These are phyloP conservation scores for Drosophila mulleri DNA, from an alignment of 2,888 invertebrate species.

Conservation along the genomic window DNA sequence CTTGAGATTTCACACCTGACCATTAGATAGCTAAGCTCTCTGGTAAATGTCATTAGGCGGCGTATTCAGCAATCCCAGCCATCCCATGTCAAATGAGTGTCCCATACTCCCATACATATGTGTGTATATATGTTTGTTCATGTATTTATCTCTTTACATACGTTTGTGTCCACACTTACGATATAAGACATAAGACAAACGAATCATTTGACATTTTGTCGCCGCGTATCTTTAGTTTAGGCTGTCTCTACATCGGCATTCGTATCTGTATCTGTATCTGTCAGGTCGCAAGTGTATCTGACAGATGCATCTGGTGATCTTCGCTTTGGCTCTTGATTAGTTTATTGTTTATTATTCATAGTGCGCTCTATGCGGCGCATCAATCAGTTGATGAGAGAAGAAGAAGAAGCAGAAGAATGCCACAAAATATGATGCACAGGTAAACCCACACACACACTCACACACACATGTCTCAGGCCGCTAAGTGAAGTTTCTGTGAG, in stretches of 20 bases:
- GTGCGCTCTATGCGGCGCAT: slow-evolving; percentile 59
- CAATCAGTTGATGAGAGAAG: slow-evolving; percentile 53
- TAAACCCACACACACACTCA: neutral
- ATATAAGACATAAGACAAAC: slow-evolving; percentile 50
- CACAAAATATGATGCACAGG: slow-evolving; percentile 30
- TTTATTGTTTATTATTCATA: slow-evolving; percentile 75
- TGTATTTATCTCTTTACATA: neutral
- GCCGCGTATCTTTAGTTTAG: neutral
- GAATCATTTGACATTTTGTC: slow-evolving; percentile 66
- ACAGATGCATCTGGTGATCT: slow-evolving; percentile 37
- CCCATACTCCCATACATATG: neutral
- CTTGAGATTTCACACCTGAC: slow-evolving; percentile 5
- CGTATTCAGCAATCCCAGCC: neutral
- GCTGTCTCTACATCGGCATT: neutral
- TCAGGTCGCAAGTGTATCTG: slow-evolving; percentile 22
- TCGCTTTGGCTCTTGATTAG: slow-evolving; percentile 61
- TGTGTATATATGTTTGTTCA: neutral
- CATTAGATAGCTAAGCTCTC: slow-evolving; percentile 20
- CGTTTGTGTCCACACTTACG: neutral
- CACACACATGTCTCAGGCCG: neutral
- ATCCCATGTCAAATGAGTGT: slow-evolving; percentile 19
- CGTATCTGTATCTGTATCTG: slow-evolving; percentile 10
- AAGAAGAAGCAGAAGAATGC: slow-evolving; percentile 8
- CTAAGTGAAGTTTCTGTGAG: slow-evolving; percentile 25
- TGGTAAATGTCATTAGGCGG: slow-evolving; percentile 4